Conservation (phyloP, 2,113 vertebrate genomes). For the Lophochroa leadbeateri region DNA sequence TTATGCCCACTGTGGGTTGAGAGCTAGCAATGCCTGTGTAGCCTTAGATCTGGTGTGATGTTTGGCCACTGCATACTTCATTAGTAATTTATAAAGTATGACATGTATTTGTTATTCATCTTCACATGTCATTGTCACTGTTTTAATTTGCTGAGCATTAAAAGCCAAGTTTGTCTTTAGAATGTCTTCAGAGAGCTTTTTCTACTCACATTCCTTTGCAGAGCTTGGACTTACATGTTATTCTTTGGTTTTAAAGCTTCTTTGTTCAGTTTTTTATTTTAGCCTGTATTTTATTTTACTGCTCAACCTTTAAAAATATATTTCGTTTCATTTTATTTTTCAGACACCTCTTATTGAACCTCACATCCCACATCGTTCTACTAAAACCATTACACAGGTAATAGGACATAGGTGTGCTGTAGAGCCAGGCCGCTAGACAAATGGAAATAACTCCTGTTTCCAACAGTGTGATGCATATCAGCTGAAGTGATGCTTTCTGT, state of each 20-base stretch:
- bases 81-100: background rate
- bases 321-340: constrained; percentile 86
- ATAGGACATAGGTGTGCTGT: constrained; percentile 67
- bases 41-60: background rate
- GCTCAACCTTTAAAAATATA: constrained; percentile 64
- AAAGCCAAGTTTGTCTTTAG: constrained; percentile 53
- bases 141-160: constrained; percentile 48
- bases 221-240: background rate
- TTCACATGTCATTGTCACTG: background rate
- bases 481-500: background rate
- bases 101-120: background rate
- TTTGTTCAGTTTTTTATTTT: constrained; percentile 55
- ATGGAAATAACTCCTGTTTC: background rate
- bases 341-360: constrained; percentile 91
- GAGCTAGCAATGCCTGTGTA: background rate
- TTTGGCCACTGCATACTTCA: background rate
- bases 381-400: constrained; percentile 90
- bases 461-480: background rate
- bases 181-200: constrained; percentile 2
- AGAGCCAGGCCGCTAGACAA: background rate
- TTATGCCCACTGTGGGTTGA: background rate
- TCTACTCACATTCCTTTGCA: background rate
- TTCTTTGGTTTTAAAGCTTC: constrained; percentile 21
- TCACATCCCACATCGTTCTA: constrained; percentile 82
- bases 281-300: constrained; percentile 62